Base-by-base conservation (phyloP, 2,888 invertebrate species). In the Epirrhoe alternata region DNA sequence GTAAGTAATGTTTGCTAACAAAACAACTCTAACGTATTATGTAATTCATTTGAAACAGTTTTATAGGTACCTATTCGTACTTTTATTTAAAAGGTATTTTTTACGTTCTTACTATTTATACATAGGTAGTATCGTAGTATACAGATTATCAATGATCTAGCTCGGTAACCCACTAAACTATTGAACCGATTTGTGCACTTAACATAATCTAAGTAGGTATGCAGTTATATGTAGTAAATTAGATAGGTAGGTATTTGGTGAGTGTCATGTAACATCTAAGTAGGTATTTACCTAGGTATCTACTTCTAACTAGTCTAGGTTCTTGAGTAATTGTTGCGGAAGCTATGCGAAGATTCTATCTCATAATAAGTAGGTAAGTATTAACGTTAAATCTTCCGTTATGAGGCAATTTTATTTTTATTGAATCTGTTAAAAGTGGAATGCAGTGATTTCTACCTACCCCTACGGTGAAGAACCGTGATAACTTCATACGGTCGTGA, bases 1-100 rank as follows among this genome's bases (percentile, higher is more conserved):
- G 73, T 73, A 71, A 70, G 66, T 52, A 49, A 74, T 77, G 74
- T 77, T 78, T 78, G 76, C 73, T 77, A 76, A 77, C 74, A 72
- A 45, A 60, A 47, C 17, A 42, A 33, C 16, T 59, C 24, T 59
- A 59, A 51, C 61, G 70, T 55, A 73, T 82, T 79, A 80, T 77
- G 80, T 79, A 81, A 82, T 67, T 70, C 52, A 65, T 68, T 69
- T 61, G n/a, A n/a, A n/a, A n/a, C n/a, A 68, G 62, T 71, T 70
- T 66, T 53, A 55, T 24, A 24, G 10, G 24, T 30, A 24, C 30
- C 66, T 59, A 54, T 47, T 24, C 3, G 24, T 24, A 24, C 24
- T 24, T 24, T 24, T 24, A 24, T 24, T 3, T 24, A 24, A n/a
- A n/a, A 38, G 33, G 31, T 42, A 31, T 14, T 12, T 45, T 42